A percentile compares a stretch with the other conserved stretches of the same genome.
Evolutionary conservation across 1,140 invertebrate genomes (phyloP).

Genomic region (Trachelipus rathkii): DNA sequence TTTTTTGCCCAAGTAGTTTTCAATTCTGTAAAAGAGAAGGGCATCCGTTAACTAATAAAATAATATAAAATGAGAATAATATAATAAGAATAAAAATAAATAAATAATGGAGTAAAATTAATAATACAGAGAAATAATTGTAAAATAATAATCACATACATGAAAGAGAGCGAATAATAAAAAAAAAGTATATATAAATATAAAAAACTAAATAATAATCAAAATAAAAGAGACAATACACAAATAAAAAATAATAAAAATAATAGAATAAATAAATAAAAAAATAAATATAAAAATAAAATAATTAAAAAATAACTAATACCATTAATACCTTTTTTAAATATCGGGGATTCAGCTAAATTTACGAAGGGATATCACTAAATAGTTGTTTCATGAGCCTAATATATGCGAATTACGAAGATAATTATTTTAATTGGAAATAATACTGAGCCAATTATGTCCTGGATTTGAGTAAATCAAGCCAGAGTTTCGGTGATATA

Average conservation of each 20-base stretch:
- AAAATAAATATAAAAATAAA: not conserved
- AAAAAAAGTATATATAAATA: too few species aligned
- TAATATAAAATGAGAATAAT: not conserved
- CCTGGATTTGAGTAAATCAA: conserved; percentile 45
- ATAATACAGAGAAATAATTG: not conserved
- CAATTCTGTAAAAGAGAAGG: not conserved
- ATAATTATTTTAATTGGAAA: conserved; percentile 96
- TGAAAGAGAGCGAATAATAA: too few species aligned
- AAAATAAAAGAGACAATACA: not conserved
- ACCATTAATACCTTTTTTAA: conserved; percentile 38
- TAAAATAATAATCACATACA: not conserved
- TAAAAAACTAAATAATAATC: too few species aligned
- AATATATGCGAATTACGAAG: conserved; percentile 74
- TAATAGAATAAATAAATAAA: not conserved
- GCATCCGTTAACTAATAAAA: not conserved
- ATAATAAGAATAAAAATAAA: not conserved
- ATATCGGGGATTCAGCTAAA: conserved; percentile 58
- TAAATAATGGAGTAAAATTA: not conserved
- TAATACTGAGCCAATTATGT: conserved; percentile 56
- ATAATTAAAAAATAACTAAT: too few species aligned
- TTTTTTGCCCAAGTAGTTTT: too few species aligned
- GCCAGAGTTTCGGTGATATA: conserved; percentile 41
- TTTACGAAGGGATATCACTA: conserved; percentile 75
- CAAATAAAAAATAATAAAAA: not conserved
- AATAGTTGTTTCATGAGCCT: conserved; percentile 76